phyloP scores from a whole-genome alignment of 2,113 vertebrate species.

The Cichladusa arquata region DNA sequence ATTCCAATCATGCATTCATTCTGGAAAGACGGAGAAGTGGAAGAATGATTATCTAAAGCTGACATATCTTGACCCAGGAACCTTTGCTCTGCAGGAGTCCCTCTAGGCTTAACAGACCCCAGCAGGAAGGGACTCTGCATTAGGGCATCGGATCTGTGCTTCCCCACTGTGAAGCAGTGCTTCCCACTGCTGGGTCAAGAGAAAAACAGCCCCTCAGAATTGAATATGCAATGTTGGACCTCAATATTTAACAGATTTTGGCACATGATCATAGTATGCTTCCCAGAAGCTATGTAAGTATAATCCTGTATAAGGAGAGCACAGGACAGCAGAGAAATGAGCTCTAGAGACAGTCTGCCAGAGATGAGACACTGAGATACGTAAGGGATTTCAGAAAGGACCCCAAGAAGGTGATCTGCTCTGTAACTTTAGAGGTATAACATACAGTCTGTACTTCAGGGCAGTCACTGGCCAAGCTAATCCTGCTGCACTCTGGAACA shows the following conservation, averaged over 20 bases:
- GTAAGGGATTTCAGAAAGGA: neutral
- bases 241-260: neutral
- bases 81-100: neutral
- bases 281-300: neutral
- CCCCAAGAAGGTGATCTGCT: neutral
- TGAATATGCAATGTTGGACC: neutral
- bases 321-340: neutral
- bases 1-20: neutral
- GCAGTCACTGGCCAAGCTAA: neutral
- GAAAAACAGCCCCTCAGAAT: neutral
- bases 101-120: neutral
- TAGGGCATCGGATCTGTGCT: neutral
- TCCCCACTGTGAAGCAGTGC: neutral
- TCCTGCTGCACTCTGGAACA: neutral
- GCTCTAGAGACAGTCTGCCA: neutral
- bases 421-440: neutral
- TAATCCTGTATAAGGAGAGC: neutral
- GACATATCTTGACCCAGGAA: neutral
- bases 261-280: neutral
- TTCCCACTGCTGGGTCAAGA: neutral
- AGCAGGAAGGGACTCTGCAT: neutral
- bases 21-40: neutral
- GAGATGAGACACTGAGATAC: neutral
- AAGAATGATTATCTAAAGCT: neutral
- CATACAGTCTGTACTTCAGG: neutral